These are phyloP conservation scores for Cherax destructor DNA, from an alignment of 1,140 invertebrate genomes.

Conservation along the genomic window DNA sequence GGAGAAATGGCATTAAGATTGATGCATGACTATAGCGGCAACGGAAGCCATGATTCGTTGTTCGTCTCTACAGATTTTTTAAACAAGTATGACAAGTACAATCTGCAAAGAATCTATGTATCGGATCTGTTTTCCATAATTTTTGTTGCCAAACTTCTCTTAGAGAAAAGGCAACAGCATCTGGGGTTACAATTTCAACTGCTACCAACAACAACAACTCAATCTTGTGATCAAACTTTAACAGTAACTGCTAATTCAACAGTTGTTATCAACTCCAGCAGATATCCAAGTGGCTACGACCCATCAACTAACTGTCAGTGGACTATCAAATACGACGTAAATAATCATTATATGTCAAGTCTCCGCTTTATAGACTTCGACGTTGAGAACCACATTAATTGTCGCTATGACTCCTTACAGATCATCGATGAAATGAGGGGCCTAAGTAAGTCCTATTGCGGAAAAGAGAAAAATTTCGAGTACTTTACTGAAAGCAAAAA, in stretches of 20 bases:
- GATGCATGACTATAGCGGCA: neutral
- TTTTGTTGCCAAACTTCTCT: neutral
- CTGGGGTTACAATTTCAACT: slow-evolving; percentile 22
- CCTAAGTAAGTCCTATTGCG: neutral
- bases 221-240: slow-evolving; percentile 15
- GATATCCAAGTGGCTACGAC: slow-evolving; percentile 20
- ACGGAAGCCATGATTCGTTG: neutral
- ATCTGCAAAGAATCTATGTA: slow-evolving; percentile 3
- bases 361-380: slow-evolving; percentile 30
- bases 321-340: slow-evolving; percentile 8
- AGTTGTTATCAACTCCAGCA: slow-evolving; percentile 24
- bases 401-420: slow-evolving; percentile 17
- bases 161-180: neutral
- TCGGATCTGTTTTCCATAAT: slow-evolving; percentile 13
- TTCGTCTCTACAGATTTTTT: slow-evolving; percentile 17
- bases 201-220: neutral
- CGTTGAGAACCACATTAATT: slow-evolving; percentile 3
- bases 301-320: slow-evolving; percentile 1
- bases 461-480: slow-evolving; percentile 2
- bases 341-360: neutral
- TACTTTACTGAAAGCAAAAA: slow-evolving; percentile 20
- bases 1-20: slow-evolving; percentile 17
- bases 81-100: slow-evolving; percentile 21
- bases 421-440: neutral
- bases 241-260: neutral